A percentile compares a stretch with the other conserved stretches of the same genome.
Evolutionary conservation across 2,113 vertebrate species (phyloP).

Genomic region (Isurus oxyrinchus): DNA sequence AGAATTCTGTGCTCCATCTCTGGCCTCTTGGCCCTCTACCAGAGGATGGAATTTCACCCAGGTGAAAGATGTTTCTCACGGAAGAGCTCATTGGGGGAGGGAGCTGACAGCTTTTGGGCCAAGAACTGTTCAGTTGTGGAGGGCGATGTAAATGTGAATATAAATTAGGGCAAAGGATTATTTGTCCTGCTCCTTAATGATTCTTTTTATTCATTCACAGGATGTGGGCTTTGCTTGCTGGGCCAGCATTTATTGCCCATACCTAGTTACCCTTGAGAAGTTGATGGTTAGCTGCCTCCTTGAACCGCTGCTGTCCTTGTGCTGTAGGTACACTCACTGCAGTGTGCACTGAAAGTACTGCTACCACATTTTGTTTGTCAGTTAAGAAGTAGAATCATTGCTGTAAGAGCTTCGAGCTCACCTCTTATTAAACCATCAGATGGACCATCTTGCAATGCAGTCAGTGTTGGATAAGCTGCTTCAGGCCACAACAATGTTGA

Average conservation of each 20-base stretch:
- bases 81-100: neutral
- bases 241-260: no score
- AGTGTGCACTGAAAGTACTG: neutral
- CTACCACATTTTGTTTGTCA: neutral
- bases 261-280: no score
- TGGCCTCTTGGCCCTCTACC: neutral
- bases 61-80: neutral
- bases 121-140: neutral
- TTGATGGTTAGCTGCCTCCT: no score
- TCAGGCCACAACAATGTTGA: neutral
- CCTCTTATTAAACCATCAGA: neutral
- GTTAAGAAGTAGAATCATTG: neutral
- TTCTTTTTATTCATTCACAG: no score
- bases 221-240: no score
- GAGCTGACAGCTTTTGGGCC: neutral
- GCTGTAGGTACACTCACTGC: no score
- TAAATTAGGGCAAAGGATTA: neutral
- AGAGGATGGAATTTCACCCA: neutral
- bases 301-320: no score
- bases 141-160: neutral
- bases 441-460: neutral
- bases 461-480: neutral
- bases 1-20: neutral
- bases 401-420: neutral
- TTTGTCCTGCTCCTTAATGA: neutral